Evolutionary conservation across 2,797 vertebrate genomes (phyloP), one percentile per base, ranked within the genome.

Genomic region (Artibeus jamaicensis): DNA sequence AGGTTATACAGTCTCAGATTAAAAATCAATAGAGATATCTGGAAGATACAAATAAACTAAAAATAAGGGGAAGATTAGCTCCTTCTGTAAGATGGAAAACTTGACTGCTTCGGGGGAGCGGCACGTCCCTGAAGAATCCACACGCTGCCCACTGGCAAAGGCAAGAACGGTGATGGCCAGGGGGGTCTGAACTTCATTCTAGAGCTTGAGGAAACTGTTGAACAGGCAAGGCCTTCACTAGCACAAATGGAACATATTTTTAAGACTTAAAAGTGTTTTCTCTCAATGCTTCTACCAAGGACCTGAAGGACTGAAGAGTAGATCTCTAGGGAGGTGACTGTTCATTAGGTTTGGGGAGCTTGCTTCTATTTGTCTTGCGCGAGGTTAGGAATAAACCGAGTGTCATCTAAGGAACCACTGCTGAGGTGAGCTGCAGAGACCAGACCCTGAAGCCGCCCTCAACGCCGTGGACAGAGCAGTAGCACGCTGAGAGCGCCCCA

Each of bases 261-360:
- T 68, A 70, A 71, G 78, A 94, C 4, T 76, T 79, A 88, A 79
- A 62, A 21, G 4, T 59, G 29, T 62, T 95, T 96, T 91, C 48
- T 24, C 65, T 70, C 44, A 65, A 6, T 68, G 24, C 26, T 59
- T 96, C 50, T 73, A 55, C 29, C 87, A 76, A 89, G 48, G n/a
- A 39, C 48, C 16, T 85, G n/a, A 92, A 84, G 21, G 22, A 79
- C 32, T 48, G 50, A 70, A 65, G 59, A 15, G 39, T 19, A 42
- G 70, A 91, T 77, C 15, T 53, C 22, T n/a, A 50, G 42, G 29
- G 48, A 44, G 46, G 42, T 77, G 55, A 50, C 1, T 34, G 94
- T 78, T 86, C 18, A 1, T 90, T 86, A 48, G 32, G n/a, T 26
- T 94, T 89, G 48, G n/a, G 50, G 78, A 93, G 50, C 19, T 85